Conservation (phyloP, 2,113 vertebrate genomes). For the Ursus arctos region DNA sequence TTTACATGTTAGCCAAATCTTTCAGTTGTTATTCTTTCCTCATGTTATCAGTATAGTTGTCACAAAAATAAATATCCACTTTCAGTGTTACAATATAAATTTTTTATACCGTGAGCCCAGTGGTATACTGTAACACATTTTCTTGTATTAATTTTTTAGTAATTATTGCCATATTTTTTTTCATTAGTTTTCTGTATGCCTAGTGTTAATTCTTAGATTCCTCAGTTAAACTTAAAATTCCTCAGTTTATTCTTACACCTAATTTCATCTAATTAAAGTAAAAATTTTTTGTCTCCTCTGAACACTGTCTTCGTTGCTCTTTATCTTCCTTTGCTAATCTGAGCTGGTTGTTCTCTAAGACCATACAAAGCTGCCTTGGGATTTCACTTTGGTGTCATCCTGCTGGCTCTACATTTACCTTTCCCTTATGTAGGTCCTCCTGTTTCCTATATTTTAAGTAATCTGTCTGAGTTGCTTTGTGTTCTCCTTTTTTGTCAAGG, state of each 20-base stretch:
- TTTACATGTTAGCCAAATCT: not conserved
- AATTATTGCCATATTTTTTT: not conserved
- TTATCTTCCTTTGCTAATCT: not conserved
- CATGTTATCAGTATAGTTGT: not conserved
- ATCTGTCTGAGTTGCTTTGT: not conserved
- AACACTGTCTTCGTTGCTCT: not conserved
- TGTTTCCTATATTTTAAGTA: not conserved
- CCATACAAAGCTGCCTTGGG: not conserved
- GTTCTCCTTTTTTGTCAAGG: not conserved
- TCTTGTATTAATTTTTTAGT: not conserved
- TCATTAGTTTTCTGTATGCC: not conserved
- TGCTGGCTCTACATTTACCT: not conserved
- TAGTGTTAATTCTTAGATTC: constrained; percentile 8
- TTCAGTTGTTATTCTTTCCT: not conserved
- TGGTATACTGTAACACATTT: not conserved
- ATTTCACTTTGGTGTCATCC: not conserved
- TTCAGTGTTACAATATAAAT: not conserved
- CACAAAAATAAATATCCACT: not conserved
- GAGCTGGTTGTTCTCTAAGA: not conserved
- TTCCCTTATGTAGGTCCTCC: not conserved
- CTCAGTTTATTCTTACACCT: not conserved
- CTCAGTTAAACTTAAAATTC: not conserved
- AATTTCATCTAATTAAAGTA: not conserved
- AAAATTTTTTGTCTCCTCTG: not conserved
- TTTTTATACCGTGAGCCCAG: not conserved